These are phyloP conservation scores for Oxygymnocypris stewartii DNA, from an alignment of 2,113 vertebrate species.

Conservation along the genomic window DNA sequence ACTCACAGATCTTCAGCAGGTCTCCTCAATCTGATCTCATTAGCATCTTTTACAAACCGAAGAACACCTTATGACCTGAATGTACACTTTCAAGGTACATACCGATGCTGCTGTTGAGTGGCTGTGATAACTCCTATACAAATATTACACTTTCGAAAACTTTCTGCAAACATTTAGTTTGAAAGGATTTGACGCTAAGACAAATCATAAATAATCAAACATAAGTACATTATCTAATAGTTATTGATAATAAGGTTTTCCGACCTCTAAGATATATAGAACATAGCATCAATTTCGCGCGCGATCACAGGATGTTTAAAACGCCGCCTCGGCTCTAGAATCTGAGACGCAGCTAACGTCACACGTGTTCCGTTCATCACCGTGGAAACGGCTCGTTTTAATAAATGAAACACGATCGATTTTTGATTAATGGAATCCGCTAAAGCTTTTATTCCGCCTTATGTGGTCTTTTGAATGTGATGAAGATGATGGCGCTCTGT, in stretches of 20 bases:
- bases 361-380: background rate
- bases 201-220: background rate
- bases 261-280: background rate
- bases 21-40: constrained; percentile 35
- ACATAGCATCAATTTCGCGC: background rate
- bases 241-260: background rate
- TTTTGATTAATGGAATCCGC: background rate
- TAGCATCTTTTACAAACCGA: constrained; percentile 14
- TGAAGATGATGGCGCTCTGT: background rate
- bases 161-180: background rate
- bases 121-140: background rate
- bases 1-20: constrained; percentile 61
- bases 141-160: background rate
- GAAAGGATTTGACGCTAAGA: background rate
- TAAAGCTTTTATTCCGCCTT: background rate
- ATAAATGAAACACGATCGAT: background rate
- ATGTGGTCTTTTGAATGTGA: background rate
- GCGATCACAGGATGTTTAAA: background rate
- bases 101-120: background rate
- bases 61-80: background rate
- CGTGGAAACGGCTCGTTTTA: background rate
- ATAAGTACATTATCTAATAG: background rate
- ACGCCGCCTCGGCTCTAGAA: background rate
- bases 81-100: background rate
- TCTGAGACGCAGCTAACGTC: background rate